Percentiles rank a stretch among this genome's conserved stretches.
phyloP scores from a whole-genome alignment of 2,797 vertebrate species.

The Lates japonicus region DNA sequence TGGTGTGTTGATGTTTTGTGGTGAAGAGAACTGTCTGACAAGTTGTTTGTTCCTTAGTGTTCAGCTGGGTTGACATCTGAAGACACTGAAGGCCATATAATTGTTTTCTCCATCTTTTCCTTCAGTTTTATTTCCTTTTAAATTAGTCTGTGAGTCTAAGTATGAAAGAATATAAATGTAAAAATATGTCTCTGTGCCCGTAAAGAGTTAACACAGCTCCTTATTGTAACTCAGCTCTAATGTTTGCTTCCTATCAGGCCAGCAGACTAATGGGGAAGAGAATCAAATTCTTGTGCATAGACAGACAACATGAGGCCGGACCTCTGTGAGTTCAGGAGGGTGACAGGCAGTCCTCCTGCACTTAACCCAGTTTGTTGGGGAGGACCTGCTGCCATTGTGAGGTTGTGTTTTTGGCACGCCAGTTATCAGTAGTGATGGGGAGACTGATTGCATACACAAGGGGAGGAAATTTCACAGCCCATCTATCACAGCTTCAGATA shows the following conservation, averaged over 20 bases:
- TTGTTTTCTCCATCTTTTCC: background rate
- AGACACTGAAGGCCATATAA: background rate
- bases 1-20: background rate
- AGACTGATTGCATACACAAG: constrained; percentile 76
- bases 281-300: constrained; percentile 47
- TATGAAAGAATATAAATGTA: background rate
- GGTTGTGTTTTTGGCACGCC: constrained; percentile 76
- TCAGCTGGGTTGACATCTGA: background rate
- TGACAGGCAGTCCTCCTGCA: constrained; percentile 74
- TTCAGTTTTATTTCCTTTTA: background rate
- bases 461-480: constrained; percentile 76
- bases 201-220: constrained; percentile 4
- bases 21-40: background rate
- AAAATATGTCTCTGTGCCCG: background rate
- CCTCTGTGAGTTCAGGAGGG: constrained; percentile 72
- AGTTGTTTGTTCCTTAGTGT: background rate
- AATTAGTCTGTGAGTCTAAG: background rate
- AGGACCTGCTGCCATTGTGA: constrained; percentile 70
- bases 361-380: constrained; percentile 80
- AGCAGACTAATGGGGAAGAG: constrained; percentile 10
- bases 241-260: background rate
- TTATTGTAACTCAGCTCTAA: background rate
- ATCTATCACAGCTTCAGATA: constrained; percentile 78
- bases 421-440: constrained; percentile 80
- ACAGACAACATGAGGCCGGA: constrained; percentile 50